phyloP scores from a whole-genome alignment of 2,888 invertebrate genomes.

The Cinara cedri region DNA sequence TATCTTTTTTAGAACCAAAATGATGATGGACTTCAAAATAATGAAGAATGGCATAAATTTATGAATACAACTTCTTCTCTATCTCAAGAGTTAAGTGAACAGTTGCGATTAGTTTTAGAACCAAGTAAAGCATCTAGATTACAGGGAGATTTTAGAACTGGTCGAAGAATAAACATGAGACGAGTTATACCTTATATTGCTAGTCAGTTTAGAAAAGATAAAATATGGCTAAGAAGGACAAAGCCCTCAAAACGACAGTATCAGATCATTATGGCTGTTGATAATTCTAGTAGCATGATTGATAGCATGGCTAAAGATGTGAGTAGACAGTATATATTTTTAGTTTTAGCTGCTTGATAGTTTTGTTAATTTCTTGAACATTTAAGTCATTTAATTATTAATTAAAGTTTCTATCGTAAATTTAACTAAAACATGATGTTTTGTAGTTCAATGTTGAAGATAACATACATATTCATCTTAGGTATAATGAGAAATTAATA shows the following conservation, averaged over 20 bases:
- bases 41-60: slow-evolving; percentile 69
- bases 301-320: slow-evolving; percentile 79
- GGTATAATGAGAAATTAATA: no score
- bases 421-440: no score
- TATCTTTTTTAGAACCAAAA: no score
- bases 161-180: slow-evolving; percentile 96
- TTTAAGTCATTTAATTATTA: no score
- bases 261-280: slow-evolving; percentile 93
- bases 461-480: no score
- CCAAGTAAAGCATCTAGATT: slow-evolving; percentile 91
- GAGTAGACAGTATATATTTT: slow-evolving; percentile 26
- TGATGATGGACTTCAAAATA: background rate
- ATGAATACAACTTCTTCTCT: slow-evolving; percentile 69
- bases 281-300: slow-evolving; percentile 93
- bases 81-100: slow-evolving; percentile 88
- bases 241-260: slow-evolving; percentile 95
- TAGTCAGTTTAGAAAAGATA: slow-evolving; percentile 97
- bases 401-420: no score
- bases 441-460: no score
- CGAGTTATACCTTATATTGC: slow-evolving; percentile 97
- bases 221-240: slow-evolving; percentile 96
- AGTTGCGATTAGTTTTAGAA: slow-evolving; percentile 90
- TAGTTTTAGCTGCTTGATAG: no score
- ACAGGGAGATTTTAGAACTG: slow-evolving; percentile 89
- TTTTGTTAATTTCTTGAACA: no score